phyloP scores from a whole-genome alignment of 2,113 vertebrate genomes.

The Dunckerocampus dactyliophorus region DNA sequence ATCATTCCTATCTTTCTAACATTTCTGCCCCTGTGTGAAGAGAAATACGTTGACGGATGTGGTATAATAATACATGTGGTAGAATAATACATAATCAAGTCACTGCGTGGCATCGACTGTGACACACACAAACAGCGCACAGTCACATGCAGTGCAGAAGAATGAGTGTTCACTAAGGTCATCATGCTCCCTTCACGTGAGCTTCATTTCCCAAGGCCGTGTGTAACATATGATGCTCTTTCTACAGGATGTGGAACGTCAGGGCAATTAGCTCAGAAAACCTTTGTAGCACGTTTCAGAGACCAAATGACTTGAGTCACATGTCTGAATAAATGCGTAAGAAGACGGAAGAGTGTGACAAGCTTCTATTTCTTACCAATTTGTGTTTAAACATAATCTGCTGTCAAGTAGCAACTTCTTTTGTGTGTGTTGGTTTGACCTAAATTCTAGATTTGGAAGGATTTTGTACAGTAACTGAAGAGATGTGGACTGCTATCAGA shows the following conservation, averaged over 20 bases:
- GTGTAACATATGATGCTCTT: not conserved
- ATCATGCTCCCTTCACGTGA: constrained; percentile 42
- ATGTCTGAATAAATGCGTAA: not conserved
- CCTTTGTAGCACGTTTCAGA: not conserved
- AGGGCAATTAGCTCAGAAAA: not conserved
- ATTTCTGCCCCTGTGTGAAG: not conserved
- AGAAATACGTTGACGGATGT: not conserved
- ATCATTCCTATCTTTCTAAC: not conserved
- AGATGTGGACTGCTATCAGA: constrained; percentile 40
- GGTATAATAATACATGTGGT: too few species aligned
- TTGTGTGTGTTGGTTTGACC: not conserved
- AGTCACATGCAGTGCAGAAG: constrained; percentile 43
- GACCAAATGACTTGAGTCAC: not conserved
- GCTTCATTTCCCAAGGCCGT: constrained; percentile 26
- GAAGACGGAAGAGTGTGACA: not conserved
- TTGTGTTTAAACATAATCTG: not conserved
- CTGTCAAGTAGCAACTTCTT: not conserved
- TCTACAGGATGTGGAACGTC: not conserved
- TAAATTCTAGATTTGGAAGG: not conserved
- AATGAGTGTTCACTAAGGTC: constrained; percentile 15
- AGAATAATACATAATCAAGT: not conserved
- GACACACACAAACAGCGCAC: constrained; percentile 4
- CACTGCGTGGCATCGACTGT: constrained; percentile 9
- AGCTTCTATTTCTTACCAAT: not conserved
- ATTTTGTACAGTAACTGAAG: constrained; percentile 22